Conservation (phyloP, 2,113 vertebrate genomes). For the Rhizomys pruinosus region DNA sequence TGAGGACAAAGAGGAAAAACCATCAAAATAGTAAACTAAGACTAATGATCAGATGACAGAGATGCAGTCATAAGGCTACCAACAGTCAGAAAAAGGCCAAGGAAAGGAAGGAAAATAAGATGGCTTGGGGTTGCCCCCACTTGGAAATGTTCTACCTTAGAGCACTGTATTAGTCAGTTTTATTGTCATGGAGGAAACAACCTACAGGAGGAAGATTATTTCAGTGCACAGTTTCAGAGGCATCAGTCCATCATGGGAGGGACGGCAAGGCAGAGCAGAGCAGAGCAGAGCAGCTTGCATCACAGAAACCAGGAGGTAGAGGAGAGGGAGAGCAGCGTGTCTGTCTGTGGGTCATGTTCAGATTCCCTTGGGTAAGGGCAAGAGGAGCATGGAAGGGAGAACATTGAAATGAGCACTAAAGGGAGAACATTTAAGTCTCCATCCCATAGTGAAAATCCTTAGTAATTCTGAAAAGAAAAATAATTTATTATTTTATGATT, state of each 20-base stretch:
- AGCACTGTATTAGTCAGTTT: background rate
- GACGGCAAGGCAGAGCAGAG: too few species aligned
- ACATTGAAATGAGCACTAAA: background rate
- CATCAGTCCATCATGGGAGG: too few species aligned
- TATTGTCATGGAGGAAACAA: background rate
- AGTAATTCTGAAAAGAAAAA: background rate
- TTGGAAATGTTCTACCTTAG: background rate
- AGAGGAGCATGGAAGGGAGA: background rate
- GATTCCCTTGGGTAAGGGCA: fast-evolving
- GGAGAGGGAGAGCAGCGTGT: background rate
- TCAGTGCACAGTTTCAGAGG: background rate
- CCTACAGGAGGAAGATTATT: background rate
- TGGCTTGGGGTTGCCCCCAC: background rate
- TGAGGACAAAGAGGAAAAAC: background rate
- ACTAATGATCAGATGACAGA: background rate
- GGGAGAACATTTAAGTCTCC: background rate
- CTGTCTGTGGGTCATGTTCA: fast-evolving
- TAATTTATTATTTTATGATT: too few species aligned
- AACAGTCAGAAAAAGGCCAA: background rate
- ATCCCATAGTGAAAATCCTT: background rate
- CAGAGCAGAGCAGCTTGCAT: background rate
- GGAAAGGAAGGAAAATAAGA: background rate
- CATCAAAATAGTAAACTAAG: background rate
- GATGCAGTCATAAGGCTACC: background rate
- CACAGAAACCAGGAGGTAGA: background rate